Base-by-base conservation (phyloP, 2,113 vertebrate species). In the Paramisgurnus dabryanus region DNA sequence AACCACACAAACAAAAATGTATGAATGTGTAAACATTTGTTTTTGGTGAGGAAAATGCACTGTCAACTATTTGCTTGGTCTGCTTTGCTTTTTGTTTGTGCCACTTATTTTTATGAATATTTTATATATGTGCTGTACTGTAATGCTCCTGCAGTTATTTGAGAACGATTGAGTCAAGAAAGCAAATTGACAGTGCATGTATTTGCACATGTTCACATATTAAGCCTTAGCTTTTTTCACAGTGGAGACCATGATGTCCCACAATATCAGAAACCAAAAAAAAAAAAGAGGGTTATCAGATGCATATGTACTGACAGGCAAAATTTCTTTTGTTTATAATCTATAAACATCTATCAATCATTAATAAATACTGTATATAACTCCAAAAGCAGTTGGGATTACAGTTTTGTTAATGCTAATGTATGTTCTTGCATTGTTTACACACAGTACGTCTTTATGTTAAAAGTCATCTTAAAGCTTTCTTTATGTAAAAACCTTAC, bases 351-450 rank as follows among this genome's bases (percentile, higher is more conserved):
- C 45, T 64, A 85, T 82, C 82, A 88, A 87, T 87, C 88, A 86
- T 91, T 81, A 92, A 91, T 91, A 91, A 93, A 93, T 89, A 89
- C 87, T 92, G 86, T 89, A 90, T 85, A 91, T 88, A 88, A 85
- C 88, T 89, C 88, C 85, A 78, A 82, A 27, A 79, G 82, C 22
- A 13, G 27, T 76, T 47, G 27, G 27, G 27, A 34, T 34, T 34
- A 34, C 27, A 8, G 6, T 47, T 47, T 47, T 47, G 45, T 47
- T 47, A 6, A 8, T 34, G 27, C 27, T 34, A 34, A 34, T 34
- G 1, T 47, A 0, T 47, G 3, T 47, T 47, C 45, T 47, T 47
- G 45, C 10, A 47, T 47, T 47, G 27, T 34, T 34, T 34, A 34
- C 27, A 34, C 27, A 34, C 27, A 34, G 27, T 34, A 34, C 27